Evolutionary conservation across 2,113 vertebrate species (phyloP).

Genomic region (Pteronura brasiliensis): DNA sequence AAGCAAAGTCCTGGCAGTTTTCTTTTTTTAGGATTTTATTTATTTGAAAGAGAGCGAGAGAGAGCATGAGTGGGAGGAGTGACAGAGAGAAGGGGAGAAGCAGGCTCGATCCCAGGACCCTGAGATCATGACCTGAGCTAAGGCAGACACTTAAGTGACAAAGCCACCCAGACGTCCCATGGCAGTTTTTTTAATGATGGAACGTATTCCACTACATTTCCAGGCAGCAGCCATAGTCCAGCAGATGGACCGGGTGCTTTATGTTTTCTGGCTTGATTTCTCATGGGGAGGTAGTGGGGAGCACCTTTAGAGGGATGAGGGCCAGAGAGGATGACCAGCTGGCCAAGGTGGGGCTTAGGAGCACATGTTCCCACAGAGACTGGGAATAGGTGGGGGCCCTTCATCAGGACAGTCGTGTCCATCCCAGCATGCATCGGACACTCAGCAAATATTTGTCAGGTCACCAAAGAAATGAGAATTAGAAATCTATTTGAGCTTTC

Average conservation of each 20-base stretch:
- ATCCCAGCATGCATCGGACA: rapidly evolving
- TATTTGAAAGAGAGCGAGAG: too few relatives aligned
- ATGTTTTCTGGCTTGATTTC: not conserved
- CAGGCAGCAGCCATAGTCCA: not conserved
- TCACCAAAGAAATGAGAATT: not conserved
- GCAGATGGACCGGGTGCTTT: not conserved
- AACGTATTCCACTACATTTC: not conserved
- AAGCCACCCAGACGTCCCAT: too few relatives aligned
- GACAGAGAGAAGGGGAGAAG: too few relatives aligned
- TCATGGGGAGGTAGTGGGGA: not conserved
- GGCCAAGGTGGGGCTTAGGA: not conserved
- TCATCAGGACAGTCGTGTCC: not conserved
- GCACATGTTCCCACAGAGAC: not conserved
- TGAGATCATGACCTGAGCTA: too few relatives aligned
- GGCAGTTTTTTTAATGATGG: not conserved
- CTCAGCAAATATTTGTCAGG: not conserved
- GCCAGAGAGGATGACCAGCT: not conserved
- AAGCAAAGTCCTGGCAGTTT: not conserved
- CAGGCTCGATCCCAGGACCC: too few relatives aligned
- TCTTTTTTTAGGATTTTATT: not conserved
- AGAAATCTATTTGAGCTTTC: too few relatives aligned
- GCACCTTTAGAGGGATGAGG: not conserved
- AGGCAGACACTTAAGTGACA: too few relatives aligned
- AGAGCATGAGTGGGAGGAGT: too few relatives aligned
- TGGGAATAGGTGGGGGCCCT: not conserved